Evolutionary conservation across 2,888 invertebrate species (phyloP).

Genomic region (Ectobius pallidus): DNA sequence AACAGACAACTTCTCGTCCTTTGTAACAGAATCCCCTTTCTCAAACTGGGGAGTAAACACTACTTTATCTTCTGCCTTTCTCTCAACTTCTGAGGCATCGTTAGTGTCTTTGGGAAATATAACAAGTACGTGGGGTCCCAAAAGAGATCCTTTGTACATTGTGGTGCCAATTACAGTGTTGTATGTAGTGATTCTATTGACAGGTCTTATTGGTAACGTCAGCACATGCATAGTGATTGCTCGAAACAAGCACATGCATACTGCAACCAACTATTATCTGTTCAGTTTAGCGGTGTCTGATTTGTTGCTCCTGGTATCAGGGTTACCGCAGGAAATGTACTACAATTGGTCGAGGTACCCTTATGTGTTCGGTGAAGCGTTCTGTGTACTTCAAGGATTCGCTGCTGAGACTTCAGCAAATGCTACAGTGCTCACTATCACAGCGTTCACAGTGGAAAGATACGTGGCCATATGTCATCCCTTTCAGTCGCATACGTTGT

Average conservation of each 20-base stretch:
- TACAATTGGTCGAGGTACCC: constrained; percentile 74
- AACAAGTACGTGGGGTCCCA: constrained; percentile 52
- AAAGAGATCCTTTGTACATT: constrained; percentile 65
- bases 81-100: not conserved
- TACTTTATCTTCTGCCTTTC: not conserved
- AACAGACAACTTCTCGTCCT: too few species aligned
- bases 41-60: not conserved
- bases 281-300: constrained; percentile 81
- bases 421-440: constrained; percentile 54
- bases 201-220: constrained; percentile 76
- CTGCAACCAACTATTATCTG: constrained; percentile 82
- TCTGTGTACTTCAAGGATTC: constrained; percentile 78
- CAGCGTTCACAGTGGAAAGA: constrained; percentile 66
- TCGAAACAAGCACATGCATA: constrained; percentile 79
- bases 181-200: constrained; percentile 73
- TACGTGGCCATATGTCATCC: constrained; percentile 72
- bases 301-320: constrained; percentile 72
- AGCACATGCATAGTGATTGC: constrained; percentile 81
- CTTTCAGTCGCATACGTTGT: constrained; percentile 81
- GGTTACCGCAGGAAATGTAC: constrained; percentile 81
- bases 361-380: constrained; percentile 77
- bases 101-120: not conserved
- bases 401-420: constrained; percentile 64
- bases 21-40: not conserved
- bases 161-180: constrained; percentile 70